A percentile compares a stretch with the other conserved stretches of the same genome.
Conservation (phyloP, 2,888 invertebrate genomes). For the Ophioninae sp. region DNA sequence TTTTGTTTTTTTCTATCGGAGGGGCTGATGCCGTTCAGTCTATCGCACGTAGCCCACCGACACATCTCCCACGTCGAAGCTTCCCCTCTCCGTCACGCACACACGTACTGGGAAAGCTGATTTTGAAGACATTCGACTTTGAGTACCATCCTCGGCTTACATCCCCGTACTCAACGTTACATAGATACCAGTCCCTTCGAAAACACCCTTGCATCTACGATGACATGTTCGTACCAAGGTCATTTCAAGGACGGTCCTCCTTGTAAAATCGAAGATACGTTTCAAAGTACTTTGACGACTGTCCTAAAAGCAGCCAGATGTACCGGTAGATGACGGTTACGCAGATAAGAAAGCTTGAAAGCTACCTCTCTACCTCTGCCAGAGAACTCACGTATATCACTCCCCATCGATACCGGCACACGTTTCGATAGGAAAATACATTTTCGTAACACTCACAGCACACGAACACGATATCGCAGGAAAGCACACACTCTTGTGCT, state of each 20-base stretch:
- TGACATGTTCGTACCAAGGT: background rate
- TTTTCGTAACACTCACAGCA: constrained; percentile 38
- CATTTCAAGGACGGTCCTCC: background rate
- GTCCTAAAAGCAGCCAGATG: background rate
- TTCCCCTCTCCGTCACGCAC: constrained; percentile 12
- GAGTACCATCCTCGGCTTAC: background rate
- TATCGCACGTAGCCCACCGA: constrained; percentile 69
- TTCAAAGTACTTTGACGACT: background rate
- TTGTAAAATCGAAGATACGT: background rate
- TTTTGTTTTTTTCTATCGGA: constrained; percentile 73
- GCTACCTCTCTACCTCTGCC: background rate
- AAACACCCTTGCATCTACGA: background rate
- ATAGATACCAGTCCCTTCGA: background rate
- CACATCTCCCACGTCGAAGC: constrained; percentile 39
- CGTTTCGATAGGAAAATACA: constrained; percentile 36
- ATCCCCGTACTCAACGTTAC: background rate
- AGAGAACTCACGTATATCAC: constrained; percentile 27
- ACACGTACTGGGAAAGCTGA: background rate
- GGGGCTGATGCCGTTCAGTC: constrained; percentile 70
- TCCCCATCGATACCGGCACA: constrained; percentile 32
- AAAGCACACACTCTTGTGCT: constrained; percentile 31
- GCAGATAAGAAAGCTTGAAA: background rate
- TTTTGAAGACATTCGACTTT: background rate
- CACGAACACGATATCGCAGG: constrained; percentile 3
- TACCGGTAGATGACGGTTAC: background rate